Conservation (phyloP, 2,797 vertebrate genomes). For the Mus minutoides region DNA sequence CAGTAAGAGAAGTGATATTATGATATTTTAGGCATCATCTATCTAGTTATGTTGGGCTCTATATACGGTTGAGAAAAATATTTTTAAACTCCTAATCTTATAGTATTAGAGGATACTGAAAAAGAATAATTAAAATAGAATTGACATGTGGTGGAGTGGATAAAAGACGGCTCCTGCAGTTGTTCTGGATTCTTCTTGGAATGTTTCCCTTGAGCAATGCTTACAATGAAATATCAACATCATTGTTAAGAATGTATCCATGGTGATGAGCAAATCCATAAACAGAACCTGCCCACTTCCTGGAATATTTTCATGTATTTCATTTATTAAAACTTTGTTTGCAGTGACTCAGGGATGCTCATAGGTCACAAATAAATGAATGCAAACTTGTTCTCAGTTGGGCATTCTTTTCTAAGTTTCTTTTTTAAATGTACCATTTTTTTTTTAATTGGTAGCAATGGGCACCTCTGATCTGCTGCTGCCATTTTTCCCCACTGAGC, state of each 20-base stretch:
- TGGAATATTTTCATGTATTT: constrained; percentile 26
- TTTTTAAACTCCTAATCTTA: constrained; percentile 25
- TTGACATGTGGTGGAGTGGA: background rate
- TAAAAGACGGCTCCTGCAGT: background rate
- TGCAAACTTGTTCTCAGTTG: background rate
- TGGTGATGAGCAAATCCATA: constrained; percentile 34
- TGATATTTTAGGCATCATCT: background rate
- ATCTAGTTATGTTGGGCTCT: background rate
- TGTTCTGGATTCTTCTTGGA: constrained; percentile 40
- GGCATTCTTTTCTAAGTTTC: background rate
- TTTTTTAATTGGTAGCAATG: background rate
- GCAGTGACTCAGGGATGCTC: background rate
- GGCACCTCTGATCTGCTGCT: background rate
- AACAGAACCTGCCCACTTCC: constrained; percentile 12
- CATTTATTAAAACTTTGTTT: constrained; percentile 35
- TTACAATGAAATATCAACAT: constrained; percentile 55
- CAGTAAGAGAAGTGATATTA: background rate
- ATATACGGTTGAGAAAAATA: constrained; percentile 11
- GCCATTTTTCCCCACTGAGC: background rate
- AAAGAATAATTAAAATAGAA: constrained; percentile 39
- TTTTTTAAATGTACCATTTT: background rate
- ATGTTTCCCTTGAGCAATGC: constrained; percentile 9
- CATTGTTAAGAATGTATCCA: constrained; percentile 42
- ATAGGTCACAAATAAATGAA: constrained; percentile 21
- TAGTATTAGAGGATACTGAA: background rate